Evolutionary conservation across 1,140 invertebrate species (phyloP).

Genomic region (Hycleus phaleratus): DNA sequence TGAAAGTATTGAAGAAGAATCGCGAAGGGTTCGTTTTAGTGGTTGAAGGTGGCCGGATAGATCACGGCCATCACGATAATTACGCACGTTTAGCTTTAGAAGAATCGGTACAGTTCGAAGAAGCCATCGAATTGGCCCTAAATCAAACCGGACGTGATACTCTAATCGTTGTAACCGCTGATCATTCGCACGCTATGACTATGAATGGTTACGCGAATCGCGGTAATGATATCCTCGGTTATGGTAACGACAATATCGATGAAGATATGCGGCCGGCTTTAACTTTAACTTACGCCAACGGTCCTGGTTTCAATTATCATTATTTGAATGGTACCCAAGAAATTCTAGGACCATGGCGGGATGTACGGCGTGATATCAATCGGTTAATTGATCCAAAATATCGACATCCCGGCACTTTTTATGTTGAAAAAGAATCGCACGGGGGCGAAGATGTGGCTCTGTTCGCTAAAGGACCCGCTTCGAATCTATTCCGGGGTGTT

Average conservation of each 20-base stretch:
- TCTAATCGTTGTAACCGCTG: slow-evolving; percentile 82
- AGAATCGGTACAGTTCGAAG: slow-evolving; percentile 72
- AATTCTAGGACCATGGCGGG: slow-evolving; percentile 28
- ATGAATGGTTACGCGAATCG: slow-evolving; percentile 54
- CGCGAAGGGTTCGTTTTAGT: slow-evolving; percentile 69
- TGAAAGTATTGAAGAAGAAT: slow-evolving; percentile 72
- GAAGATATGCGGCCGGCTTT: slow-evolving; percentile 54
- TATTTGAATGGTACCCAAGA: not conserved
- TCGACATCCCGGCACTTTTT: slow-evolving; percentile 41
- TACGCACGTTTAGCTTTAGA: slow-evolving; percentile 68
- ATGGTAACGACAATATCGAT: slow-evolving; percentile 11
- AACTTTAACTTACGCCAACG: slow-evolving; percentile 65
- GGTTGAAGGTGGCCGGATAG: slow-evolving; percentile 81
- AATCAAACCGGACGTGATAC: slow-evolving; percentile 59
- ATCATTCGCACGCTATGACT: slow-evolving; percentile 69
- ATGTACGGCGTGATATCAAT: slow-evolving; percentile 34
- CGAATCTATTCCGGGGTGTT: slow-evolving; percentile 57
- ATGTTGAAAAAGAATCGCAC: slow-evolving; percentile 45
- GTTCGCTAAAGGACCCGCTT: slow-evolving; percentile 52
- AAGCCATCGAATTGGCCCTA: slow-evolving; percentile 61
- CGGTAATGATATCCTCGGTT: slow-evolving; percentile 55
- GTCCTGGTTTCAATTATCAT: slow-evolving; percentile 51
- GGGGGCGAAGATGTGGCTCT: slow-evolving; percentile 55
- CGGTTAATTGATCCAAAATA: slow-evolving; percentile 39
- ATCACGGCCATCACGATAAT: slow-evolving; percentile 79